These are phyloP conservation scores for Furcifer pardalis DNA, from an alignment of 2,797 vertebrate species.

Conservation along the genomic window DNA sequence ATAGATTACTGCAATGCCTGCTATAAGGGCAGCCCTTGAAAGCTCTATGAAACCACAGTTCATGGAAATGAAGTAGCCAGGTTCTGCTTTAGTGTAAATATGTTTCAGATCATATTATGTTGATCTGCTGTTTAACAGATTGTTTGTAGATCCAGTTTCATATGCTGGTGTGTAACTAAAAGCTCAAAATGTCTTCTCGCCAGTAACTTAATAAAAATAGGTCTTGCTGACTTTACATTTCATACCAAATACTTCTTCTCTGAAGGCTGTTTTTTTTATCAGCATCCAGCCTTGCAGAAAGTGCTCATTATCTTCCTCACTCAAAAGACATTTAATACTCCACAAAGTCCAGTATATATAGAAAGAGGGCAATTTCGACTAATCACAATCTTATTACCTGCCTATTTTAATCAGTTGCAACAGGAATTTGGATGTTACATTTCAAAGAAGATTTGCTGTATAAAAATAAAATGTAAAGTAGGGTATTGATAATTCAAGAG, in stretches of 20 bases:
- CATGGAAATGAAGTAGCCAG: background rate
- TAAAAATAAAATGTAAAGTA: background rate
- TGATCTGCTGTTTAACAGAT: no score
- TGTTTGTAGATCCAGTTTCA: background rate
- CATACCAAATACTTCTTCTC: background rate
- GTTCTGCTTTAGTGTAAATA: background rate
- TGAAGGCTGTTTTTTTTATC: background rate
- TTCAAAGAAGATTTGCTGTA: background rate
- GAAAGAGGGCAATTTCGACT: conserved; percentile 18
- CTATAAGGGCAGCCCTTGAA: background rate
- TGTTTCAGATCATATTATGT: background rate
- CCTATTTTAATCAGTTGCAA: conserved; percentile 17
- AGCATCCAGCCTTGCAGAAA: background rate
- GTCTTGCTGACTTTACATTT: background rate
- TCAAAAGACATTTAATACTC: conserved; percentile 16
- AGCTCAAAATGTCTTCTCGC: background rate
- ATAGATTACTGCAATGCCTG: background rate
- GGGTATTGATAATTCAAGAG: background rate
- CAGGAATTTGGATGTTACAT: background rate
- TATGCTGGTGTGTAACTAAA: background rate
- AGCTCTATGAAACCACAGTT: background rate
- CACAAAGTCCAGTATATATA: background rate
- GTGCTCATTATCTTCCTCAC: background rate
- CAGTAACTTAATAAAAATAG: background rate
- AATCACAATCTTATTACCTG: conserved; percentile 25